These are phyloP conservation scores for Loriculus beryllinus DNA, from an alignment of 2,797 vertebrate genomes.

Conservation along the genomic window DNA sequence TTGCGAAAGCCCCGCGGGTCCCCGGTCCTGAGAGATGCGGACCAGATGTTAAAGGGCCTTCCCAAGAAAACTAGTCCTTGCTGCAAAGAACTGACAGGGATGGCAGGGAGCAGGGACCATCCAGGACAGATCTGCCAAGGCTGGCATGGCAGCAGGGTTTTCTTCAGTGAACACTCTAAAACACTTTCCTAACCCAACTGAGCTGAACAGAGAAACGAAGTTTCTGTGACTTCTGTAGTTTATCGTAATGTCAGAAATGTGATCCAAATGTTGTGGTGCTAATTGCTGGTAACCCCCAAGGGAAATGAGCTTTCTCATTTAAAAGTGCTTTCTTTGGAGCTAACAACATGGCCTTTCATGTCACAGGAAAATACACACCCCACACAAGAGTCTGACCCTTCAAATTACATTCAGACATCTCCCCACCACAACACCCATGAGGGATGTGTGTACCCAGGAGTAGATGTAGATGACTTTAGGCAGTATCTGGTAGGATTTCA, in stretches of 20 bases:
- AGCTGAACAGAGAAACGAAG: not conserved
- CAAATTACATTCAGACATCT: not conserved
- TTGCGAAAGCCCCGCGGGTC: not conserved
- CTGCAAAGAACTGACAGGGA: not conserved
- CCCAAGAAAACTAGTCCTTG: not conserved
- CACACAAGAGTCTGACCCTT: not conserved
- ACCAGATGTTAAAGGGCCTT: constrained; percentile 28
- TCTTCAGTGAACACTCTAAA: not conserved
- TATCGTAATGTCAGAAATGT: constrained; percentile 22
- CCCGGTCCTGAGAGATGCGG: not conserved
- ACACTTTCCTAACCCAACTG: not conserved
- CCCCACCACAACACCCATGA: not conserved
- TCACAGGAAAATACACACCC: not conserved
- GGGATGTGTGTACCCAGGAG: not conserved
- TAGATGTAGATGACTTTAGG: not conserved
- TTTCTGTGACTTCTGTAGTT: not conserved
- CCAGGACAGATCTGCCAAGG: accelerated
- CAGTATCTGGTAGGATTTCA: not conserved
- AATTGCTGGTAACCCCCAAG: constrained; percentile 24
- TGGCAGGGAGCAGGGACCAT: not conserved
- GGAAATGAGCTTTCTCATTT: constrained; percentile 42
- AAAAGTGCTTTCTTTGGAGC: not conserved
- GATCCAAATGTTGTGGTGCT: constrained; percentile 19
- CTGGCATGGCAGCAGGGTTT: not conserved
- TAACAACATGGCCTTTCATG: not conserved